Base-by-base conservation (phyloP, 1,140 invertebrate species). In the Aphaenogaster floridana region DNA sequence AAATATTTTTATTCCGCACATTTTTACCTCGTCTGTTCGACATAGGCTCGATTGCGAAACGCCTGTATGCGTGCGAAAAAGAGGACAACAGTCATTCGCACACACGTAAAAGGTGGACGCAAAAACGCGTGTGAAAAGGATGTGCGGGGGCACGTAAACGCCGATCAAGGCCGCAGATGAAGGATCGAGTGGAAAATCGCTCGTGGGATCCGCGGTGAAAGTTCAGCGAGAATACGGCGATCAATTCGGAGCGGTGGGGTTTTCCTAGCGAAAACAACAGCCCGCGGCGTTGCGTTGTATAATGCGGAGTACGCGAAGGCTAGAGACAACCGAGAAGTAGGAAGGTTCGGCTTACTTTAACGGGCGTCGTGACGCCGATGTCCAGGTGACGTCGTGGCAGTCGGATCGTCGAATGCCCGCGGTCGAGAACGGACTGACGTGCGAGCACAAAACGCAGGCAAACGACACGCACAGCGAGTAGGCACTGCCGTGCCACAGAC, bases 371-470 rank as follows among this genome's bases (percentile, higher is more conserved):
- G 42, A 50, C 13, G 21, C 21, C 42, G 45, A 15, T 15, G n/a
- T 3, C 11, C 66, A 17, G 66, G 2, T 68, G 66, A 68, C 66
- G 17, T 28, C 21, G 39, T 39, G 61, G 13, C 34, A 28, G 66
- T 4, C 42, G n/a, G 21, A 50, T 45, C 21, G 57, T 2, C 57
- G 57, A 28, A 4, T 28, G 5, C n/a, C n/a, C 54, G 54, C 54
- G 2, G 63, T n/a, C 63, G 63, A n/a, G 63, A 42, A 66, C 36
- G 17, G 63, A 66, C 63, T 66, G 63, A 42, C 61, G 61, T 64
- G 34, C 63, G 36, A 64, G 28, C 59, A 28, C 59, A 63, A 63
- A 45, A 63, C 61, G 13, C 61, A 13, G 36, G 11, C 61, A 28
- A 7, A 36, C 61, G 61, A 15, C 61, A 64, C 15, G 15, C 13